These are phyloP conservation scores for Regulus satrapa DNA, from an alignment of 2,113 vertebrate genomes.

Conservation along the genomic window DNA sequence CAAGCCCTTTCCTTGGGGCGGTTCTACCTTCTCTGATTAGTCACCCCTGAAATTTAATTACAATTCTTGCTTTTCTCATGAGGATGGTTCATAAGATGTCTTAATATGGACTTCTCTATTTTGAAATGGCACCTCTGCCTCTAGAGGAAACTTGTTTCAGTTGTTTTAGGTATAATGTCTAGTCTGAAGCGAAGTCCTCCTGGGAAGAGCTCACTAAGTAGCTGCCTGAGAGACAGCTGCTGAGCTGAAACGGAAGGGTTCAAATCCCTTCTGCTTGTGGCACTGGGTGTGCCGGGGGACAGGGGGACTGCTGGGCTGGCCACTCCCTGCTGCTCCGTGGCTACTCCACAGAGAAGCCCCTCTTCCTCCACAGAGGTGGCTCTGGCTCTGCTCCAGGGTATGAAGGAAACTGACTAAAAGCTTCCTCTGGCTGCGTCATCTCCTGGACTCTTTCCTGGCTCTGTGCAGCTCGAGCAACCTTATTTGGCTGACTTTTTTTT, in stretches of 20 bases:
- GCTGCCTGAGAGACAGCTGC: not conserved
- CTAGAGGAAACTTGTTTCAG: slow-evolving; percentile 12
- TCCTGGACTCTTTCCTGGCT: slow-evolving; percentile 87
- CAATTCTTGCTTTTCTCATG: not conserved
- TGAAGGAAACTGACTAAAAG: slow-evolving; percentile 89
- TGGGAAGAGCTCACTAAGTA: not conserved
- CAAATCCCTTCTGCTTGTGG: not conserved
- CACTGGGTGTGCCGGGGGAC: not conserved
- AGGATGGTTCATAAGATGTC: not conserved
- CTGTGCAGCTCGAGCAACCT: slow-evolving; percentile 70
- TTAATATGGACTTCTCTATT: slow-evolving; percentile 22
- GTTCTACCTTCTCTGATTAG: not conserved
- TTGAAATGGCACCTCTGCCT: not conserved
- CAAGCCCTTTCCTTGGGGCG: not conserved
- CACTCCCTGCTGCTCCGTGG: not conserved
- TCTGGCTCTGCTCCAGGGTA: slow-evolving; percentile 71
- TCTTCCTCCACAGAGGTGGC: slow-evolving; percentile 40
- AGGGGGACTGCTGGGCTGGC: not conserved
- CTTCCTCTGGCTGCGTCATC: slow-evolving; percentile 85
- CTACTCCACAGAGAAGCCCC: not conserved
- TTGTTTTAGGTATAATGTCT: not conserved
- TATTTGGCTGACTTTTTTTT: slow-evolving; percentile 86
- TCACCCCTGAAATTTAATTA: not conserved
- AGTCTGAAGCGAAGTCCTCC: not conserved
- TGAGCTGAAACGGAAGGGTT: not conserved